These are phyloP conservation scores for Cantharis nigra DNA, from an alignment of 2,888 invertebrate genomes.

Conservation along the genomic window DNA sequence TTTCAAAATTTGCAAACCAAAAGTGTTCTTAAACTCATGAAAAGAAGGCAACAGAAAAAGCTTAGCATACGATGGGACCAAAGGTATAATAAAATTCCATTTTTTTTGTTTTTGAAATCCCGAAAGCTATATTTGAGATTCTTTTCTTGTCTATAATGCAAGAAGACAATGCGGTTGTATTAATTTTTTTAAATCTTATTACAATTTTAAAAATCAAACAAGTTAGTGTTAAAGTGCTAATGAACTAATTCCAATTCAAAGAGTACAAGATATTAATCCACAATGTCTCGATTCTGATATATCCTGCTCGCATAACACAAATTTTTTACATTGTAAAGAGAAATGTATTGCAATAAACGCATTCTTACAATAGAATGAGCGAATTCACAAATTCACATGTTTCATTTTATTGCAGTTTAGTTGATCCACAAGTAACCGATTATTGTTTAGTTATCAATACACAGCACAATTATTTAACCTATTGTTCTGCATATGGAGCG, in stretches of 20 bases:
- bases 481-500: conserved; percentile 58
- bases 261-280: conserved; percentile 31
- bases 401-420: conserved; percentile 49
- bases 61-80: conserved; percentile 51
- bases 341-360: not conserved
- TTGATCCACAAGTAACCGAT: conserved; percentile 57
- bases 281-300: not conserved
- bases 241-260: conserved; percentile 40
- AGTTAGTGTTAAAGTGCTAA: conserved; percentile 21
- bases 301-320: not conserved
- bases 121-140: not conserved
- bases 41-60: conserved; percentile 43
- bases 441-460: conserved; percentile 61
- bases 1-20: conserved; percentile 37
- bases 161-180: not conserved
- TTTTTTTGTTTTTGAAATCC: not conserved
- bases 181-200: not conserved
- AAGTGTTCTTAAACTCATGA: conserved; percentile 43
- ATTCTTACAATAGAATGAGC: not conserved
- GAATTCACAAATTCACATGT: not conserved
- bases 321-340: not conserved
- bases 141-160: not conserved
- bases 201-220: conserved; percentile 22
- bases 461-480: conserved; percentile 53
- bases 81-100: conserved; percentile 41